phyloP scores from a whole-genome alignment of 1,140 invertebrate genomes.

The Apis florea region DNA sequence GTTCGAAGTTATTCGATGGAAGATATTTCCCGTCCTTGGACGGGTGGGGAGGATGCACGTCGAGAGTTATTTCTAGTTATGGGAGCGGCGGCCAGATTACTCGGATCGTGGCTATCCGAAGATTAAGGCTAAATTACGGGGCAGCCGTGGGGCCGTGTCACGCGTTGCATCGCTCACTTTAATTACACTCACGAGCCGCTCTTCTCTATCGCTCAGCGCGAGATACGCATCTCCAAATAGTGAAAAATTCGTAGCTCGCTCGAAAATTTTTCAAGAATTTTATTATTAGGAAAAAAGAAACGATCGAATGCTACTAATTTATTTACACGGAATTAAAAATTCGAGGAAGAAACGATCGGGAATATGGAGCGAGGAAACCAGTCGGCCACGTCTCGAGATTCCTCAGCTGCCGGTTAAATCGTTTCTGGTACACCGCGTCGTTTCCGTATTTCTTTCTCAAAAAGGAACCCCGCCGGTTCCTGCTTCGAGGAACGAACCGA shows the following conservation, averaged over 20 bases:
- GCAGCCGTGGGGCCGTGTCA: background rate
- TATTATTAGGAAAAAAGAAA: no score
- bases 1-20: constrained; percentile 61
- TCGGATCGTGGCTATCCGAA: constrained; percentile 21
- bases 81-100: constrained; percentile 19
- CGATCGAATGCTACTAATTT: no score
- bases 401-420: background rate
- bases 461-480: constrained; percentile 22
- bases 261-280: no score
- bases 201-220: background rate
- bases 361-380: no score
- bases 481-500: constrained; percentile 16
- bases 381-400: background rate
- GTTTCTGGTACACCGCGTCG: background rate
- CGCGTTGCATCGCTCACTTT: constrained; percentile 20
- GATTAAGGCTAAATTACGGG: constrained; percentile 24
- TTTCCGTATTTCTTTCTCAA: constrained; percentile 31
- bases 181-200: background rate
- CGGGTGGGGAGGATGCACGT: constrained; percentile 1
- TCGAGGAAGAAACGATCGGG: background rate
- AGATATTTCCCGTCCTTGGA: constrained; percentile 53
- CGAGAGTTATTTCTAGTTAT: constrained; percentile 55
- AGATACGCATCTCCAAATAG: no score
- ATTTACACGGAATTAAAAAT: no score
- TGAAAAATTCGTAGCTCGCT: no score